phyloP scores from a whole-genome alignment of 2,797 vertebrate genomes.

The Carcharodon carcharias region DNA sequence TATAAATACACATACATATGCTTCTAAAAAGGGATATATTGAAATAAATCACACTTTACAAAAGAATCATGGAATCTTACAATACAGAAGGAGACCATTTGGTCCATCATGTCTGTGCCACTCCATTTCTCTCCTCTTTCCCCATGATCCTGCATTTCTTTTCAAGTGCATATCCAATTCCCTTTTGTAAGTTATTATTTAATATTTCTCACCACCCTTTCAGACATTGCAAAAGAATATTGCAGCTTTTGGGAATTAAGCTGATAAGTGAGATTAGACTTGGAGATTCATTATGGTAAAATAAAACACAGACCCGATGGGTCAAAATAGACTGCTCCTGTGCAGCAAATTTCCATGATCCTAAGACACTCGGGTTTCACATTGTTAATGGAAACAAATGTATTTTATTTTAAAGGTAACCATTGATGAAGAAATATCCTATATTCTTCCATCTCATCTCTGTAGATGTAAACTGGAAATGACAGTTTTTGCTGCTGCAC shows the following conservation, averaged over 20 bases:
- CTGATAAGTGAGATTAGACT: background rate
- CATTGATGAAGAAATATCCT: too few species aligned
- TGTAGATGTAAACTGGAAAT: conserved; percentile 23
- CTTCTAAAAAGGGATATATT: background rate
- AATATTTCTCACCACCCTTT: background rate
- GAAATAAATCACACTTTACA: background rate
- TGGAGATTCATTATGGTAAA: background rate
- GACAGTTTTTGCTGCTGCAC: background rate
- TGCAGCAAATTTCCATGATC: background rate
- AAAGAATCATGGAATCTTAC: background rate
- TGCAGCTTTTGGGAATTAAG: background rate
- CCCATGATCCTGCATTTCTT: background rate
- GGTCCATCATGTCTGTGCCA: background rate
- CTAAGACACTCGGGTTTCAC: background rate
- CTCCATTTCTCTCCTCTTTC: background rate
- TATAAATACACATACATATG: background rate
- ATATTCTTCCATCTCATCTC: background rate
- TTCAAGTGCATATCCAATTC: background rate
- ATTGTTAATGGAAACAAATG: background rate
- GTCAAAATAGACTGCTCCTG: background rate
- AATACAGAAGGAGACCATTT: background rate
- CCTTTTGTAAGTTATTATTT: background rate
- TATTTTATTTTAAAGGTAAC: background rate
- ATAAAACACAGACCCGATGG: background rate
- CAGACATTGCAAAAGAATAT: background rate